These are phyloP conservation scores for Phocoena phocoena DNA, from an alignment of 2,113 vertebrate genomes.

Conservation along the genomic window DNA sequence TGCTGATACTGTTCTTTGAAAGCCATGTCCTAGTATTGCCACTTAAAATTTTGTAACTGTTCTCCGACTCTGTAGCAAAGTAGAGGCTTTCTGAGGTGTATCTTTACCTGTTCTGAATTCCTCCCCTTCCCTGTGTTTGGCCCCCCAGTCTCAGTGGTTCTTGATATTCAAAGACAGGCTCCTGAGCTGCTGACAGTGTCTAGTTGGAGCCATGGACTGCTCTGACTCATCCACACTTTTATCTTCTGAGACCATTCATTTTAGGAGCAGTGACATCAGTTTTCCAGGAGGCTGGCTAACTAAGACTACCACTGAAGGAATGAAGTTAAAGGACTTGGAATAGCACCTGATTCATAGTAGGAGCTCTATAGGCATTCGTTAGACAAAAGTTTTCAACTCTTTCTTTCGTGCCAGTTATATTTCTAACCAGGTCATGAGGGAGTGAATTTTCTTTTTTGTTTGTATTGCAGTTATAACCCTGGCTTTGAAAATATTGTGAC, in stretches of 20 bases:
- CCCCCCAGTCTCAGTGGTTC: not conserved
- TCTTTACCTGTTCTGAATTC: not conserved
- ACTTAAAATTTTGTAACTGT: not conserved
- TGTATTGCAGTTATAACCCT: not conserved
- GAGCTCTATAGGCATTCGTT: not conserved
- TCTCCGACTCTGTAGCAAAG: not conserved
- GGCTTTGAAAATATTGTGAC: not conserved
- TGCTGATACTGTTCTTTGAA: constrained; percentile 5
- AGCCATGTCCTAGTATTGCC: not conserved
- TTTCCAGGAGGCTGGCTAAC: constrained; percentile 2
- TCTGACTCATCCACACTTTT: constrained; percentile 23
- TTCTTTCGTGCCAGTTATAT: not conserved
- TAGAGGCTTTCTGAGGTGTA: fast-evolving
- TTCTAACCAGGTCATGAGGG: not conserved
- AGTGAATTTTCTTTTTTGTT: not conserved
- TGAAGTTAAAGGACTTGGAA: constrained; percentile 11
- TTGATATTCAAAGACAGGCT: not conserved
- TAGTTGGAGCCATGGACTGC: not conserved
- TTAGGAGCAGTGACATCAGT: not conserved
- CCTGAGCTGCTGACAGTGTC: not conserved
- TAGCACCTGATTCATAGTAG: not conserved
- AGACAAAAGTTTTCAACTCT: not conserved
- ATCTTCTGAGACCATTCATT: constrained; percentile 34
- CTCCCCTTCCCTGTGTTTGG: not conserved
- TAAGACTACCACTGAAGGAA: not conserved